Percentiles rank a stretch among this genome's conserved stretches.
Conservation (phyloP, 1,140 invertebrate species). For the Danaus melanippus region DNA sequence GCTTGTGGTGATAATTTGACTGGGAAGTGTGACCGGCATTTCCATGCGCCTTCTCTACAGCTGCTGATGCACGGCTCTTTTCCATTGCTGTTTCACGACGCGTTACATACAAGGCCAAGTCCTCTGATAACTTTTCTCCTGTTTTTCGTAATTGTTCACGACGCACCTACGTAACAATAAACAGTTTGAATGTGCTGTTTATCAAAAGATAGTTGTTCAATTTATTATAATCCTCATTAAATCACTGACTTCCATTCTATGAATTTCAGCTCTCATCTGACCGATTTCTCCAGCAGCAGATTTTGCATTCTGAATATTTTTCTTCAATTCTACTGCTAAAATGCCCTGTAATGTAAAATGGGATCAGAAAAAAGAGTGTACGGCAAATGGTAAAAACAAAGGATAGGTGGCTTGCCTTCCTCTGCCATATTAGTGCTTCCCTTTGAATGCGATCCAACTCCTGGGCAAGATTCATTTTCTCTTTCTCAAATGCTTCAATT, state of each 20-base stretch:
- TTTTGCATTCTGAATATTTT: slow-evolving; percentile 77
- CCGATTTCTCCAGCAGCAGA: slow-evolving; percentile 79
- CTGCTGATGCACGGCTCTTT: slow-evolving; percentile 47
- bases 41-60: slow-evolving; percentile 48
- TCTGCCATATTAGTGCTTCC: slow-evolving; percentile 84
- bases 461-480: slow-evolving; percentile 76
- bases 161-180: slow-evolving; percentile 60
- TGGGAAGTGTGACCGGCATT: slow-evolving; percentile 39
- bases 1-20: slow-evolving; percentile 50
- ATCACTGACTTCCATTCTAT: slow-evolving; percentile 78
- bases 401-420: slow-evolving; percentile 71
- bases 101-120: slow-evolving; percentile 82
- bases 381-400: too few relatives aligned
- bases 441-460: slow-evolving; percentile 76
- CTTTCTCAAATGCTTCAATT: slow-evolving; percentile 76
- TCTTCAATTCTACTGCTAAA: slow-evolving; percentile 79
- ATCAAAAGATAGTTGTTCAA: neutral
- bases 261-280: slow-evolving; percentile 85
- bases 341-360: slow-evolving; percentile 64
- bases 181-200: neutral
- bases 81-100: slow-evolving; percentile 74
- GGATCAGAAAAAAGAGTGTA: too few relatives aligned
- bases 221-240: too few relatives aligned
- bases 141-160: slow-evolving; percentile 79
- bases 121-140: slow-evolving; percentile 82